Conservation (phyloP, 2,797 vertebrate species). For the Bradypodion ventrale region DNA sequence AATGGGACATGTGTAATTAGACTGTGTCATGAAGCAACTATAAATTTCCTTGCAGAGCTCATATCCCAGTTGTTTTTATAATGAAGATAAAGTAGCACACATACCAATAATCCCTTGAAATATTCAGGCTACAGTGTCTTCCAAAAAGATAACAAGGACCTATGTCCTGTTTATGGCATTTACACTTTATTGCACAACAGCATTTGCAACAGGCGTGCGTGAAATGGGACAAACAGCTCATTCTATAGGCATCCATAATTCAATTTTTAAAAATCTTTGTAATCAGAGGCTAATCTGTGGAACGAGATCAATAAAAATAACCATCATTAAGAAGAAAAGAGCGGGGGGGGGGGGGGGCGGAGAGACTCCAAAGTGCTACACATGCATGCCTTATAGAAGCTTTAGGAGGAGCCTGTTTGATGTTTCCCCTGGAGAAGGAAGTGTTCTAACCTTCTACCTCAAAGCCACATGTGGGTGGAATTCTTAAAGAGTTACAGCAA, state of each 20-base stretch:
- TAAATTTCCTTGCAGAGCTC: slow-evolving; percentile 68
- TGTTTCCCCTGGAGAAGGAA: slow-evolving; percentile 48
- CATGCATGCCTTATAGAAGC: slow-evolving; percentile 51
- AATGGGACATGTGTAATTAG: slow-evolving; percentile 76
- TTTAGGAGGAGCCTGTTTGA: slow-evolving; percentile 59
- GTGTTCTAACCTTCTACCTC: slow-evolving; percentile 39
- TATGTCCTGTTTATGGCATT: slow-evolving; percentile 68
- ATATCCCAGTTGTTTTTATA: slow-evolving; percentile 70
- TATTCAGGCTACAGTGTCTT: slow-evolving; percentile 69
- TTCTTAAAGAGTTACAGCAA: slow-evolving; percentile 37
- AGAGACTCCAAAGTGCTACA: slow-evolving; percentile 32
- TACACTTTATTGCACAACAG: slow-evolving; percentile 65
- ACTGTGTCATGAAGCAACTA: slow-evolving; percentile 67
- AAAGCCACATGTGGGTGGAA: slow-evolving; percentile 56
- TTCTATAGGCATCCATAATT: slow-evolving; percentile 58
- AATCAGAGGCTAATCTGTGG: slow-evolving; percentile 64
- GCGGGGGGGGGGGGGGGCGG: neutral
- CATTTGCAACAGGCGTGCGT: slow-evolving; percentile 65
- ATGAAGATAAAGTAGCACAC: slow-evolving; percentile 77
- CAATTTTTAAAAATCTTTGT: slow-evolving; percentile 49
- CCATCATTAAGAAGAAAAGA: slow-evolving; percentile 35
- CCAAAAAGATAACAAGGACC: slow-evolving; percentile 70
- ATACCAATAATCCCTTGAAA: slow-evolving; percentile 74
- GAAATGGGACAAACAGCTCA: slow-evolving; percentile 50
- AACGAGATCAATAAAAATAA: slow-evolving; percentile 62